Evolutionary conservation across 2,113 vertebrate species (phyloP).

Genomic region (Porphyrio hochstetteri): DNA sequence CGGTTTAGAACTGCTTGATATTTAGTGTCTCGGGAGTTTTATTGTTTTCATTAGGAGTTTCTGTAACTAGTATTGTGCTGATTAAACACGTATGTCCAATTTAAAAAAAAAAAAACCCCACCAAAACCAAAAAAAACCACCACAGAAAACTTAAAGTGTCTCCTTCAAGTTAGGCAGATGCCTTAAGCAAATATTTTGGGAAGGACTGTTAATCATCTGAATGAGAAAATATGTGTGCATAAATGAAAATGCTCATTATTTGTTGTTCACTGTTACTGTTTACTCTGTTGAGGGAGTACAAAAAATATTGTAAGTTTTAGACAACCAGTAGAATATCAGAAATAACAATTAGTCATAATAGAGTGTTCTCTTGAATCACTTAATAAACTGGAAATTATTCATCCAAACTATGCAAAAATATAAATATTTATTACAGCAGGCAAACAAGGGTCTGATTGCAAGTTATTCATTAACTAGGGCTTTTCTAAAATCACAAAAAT

Average conservation of each 20-base stretch:
- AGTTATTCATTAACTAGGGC: background rate
- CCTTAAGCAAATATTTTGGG: background rate
- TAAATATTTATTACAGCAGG: background rate
- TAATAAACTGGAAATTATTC: slow-evolving; percentile 1
- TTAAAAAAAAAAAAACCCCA: background rate
- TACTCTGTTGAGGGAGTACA: background rate
- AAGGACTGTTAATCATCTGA: background rate
- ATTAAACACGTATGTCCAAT: background rate
- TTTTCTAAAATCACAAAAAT: background rate
- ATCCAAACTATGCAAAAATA: background rate
- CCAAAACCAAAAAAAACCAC: too few relatives aligned
- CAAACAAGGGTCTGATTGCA: background rate
- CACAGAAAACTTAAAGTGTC: background rate
- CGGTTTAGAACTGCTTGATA: background rate
- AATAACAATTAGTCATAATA: slow-evolving; percentile 4
- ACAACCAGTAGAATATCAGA: background rate
- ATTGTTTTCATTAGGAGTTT: background rate
- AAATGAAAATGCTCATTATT: slow-evolving; percentile 16
- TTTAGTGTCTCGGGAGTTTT: background rate
- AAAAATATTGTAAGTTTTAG: background rate
- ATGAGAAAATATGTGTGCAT: background rate
- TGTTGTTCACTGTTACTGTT: slow-evolving; percentile 15
- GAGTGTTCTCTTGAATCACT: background rate
- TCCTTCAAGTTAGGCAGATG: background rate
- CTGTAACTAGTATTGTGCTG: background rate